Evolutionary conservation across 2,113 vertebrate genomes (phyloP).

Genomic region (Axis porcinus): DNA sequence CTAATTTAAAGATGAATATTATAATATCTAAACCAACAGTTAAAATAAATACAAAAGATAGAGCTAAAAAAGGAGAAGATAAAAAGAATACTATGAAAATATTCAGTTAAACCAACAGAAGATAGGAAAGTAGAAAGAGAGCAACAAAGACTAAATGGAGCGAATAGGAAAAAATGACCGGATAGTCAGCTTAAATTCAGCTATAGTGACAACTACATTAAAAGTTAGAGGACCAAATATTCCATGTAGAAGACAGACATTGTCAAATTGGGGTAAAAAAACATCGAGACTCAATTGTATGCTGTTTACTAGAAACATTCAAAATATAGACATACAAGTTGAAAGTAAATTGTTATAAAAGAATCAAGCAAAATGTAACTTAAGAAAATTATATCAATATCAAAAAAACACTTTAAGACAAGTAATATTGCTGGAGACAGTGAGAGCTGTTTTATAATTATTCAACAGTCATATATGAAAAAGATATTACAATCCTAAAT

Average conservation of each 20-base stretch:
- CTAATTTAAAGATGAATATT: not conserved
- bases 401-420: not conserved
- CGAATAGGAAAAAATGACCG: not conserved
- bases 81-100: not conserved
- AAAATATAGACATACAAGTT: not conserved
- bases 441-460: not conserved
- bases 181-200: not conserved
- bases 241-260: not conserved
- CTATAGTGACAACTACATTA: not conserved
- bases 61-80: not conserved
- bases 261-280: not conserved
- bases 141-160: not conserved
- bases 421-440: not conserved
- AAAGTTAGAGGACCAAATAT: not conserved
- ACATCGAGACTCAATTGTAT: not conserved
- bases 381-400: not conserved
- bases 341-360: not conserved
- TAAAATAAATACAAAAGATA: not conserved
- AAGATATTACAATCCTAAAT: not conserved
- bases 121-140: not conserved
- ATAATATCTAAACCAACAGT: not conserved
- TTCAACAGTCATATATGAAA: not conserved
- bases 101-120: not conserved
- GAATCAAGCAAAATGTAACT: not conserved
- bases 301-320: not conserved